Conservation (phyloP, 1,140 invertebrate genomes). For the Heliconius hewitsoni region DNA sequence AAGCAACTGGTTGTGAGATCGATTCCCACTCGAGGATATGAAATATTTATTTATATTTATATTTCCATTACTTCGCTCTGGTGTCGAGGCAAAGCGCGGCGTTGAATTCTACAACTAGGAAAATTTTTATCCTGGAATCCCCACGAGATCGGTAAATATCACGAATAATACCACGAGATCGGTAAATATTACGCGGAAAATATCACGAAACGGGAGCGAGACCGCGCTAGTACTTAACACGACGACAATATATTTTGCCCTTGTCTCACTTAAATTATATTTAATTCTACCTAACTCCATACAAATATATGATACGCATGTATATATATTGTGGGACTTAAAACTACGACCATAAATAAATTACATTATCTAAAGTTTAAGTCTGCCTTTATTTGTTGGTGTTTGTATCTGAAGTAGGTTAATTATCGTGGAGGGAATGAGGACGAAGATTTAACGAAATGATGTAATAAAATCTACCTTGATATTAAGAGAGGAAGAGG, state of each 20-base stretch:
- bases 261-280: conserved; percentile 6
- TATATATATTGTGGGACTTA: background rate
- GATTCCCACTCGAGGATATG: too few relatives aligned
- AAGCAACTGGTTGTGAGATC: too few relatives aligned
- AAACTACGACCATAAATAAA: conserved; percentile 10
- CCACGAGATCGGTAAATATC: too few relatives aligned
- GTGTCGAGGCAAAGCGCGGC: too few relatives aligned
- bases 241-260: background rate
- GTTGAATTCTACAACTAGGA: too few relatives aligned
- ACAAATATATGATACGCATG: background rate
- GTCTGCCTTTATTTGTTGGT: background rate
- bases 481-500: background rate
- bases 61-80: too few relatives aligned
- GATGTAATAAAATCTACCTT: background rate
- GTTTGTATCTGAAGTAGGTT: background rate
- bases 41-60: too few relatives aligned
- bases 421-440: background rate
- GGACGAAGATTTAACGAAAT: background rate
- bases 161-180: too few relatives aligned
- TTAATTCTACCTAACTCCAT: background rate
- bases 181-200: too few relatives aligned
- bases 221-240: background rate
- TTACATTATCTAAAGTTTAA: background rate
- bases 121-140: background rate
- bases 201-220: too few relatives aligned